A percentile compares a stretch with the other conserved stretches of the same genome.
Evolutionary conservation across 2,797 vertebrate genomes (phyloP).

Genomic region (Cygnus olor): DNA sequence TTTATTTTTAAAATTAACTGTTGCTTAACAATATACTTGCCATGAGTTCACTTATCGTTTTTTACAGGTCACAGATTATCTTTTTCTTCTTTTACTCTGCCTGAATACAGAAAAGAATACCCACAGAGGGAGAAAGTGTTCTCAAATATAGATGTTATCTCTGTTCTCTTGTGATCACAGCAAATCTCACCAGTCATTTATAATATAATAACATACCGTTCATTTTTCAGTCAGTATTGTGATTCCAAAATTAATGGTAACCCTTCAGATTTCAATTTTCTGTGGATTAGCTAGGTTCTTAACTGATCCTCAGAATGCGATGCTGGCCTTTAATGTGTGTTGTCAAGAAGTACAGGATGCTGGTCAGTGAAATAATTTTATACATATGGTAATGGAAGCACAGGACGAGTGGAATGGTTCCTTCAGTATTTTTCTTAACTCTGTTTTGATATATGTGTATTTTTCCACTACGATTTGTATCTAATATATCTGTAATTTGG

Average conservation of each 20-base stretch:
- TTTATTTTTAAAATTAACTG: neutral
- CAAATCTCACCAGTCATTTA: constrained; percentile 48
- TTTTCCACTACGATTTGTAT: neutral
- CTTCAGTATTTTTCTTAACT: neutral
- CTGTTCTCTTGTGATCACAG: constrained; percentile 38
- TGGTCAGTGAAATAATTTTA: neutral
- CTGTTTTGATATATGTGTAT: neutral
- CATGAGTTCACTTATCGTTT: neutral
- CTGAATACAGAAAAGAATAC: constrained; percentile 10
- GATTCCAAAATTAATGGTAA: constrained; percentile 29
- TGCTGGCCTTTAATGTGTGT: neutral
- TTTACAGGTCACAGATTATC: constrained; percentile 38
- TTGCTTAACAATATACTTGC: constrained; percentile 20
- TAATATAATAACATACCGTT: constrained; percentile 13
- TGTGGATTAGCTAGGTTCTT: neutral
- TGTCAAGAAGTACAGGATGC: neutral
- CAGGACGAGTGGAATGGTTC: neutral
- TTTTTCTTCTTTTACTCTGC: constrained; percentile 8
- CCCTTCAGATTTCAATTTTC: neutral
- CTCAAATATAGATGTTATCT: neutral
- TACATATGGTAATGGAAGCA: neutral
- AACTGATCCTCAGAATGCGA: neutral
- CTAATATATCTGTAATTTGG: neutral
- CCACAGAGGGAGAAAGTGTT: constrained; percentile 22
- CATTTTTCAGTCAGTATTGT: neutral